phyloP scores from a whole-genome alignment of 2,113 vertebrate species.

The Elephantulus edwardii region DNA sequence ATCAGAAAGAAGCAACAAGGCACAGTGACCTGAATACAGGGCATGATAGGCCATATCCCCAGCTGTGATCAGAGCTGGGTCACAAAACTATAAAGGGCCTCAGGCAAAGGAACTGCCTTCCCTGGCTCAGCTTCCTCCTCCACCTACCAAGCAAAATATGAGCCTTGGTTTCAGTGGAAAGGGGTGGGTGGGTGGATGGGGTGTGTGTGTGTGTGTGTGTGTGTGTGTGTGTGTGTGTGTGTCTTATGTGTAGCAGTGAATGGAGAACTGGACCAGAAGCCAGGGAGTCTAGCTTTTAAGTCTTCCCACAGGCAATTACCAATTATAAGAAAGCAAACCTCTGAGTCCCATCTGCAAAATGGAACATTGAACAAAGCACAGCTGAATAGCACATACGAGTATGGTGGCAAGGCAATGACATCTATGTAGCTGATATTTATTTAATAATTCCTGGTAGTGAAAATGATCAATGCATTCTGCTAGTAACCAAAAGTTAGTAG shows the following conservation, averaged over 20 bases:
- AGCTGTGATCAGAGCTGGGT: neutral
- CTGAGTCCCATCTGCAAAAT: neutral
- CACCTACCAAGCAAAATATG: fast-evolving
- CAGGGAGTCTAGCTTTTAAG: neutral
- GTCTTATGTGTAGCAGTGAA: too few relatives aligned
- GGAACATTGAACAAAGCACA: neutral
- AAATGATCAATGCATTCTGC: neutral
- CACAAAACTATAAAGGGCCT: neutral
- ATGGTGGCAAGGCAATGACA: neutral
- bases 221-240: too few relatives aligned
- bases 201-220: too few relatives aligned
- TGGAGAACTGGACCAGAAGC: neutral
- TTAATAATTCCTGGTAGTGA: too few relatives aligned
- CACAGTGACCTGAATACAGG: neutral
- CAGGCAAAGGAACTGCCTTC: neutral
- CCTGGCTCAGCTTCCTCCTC: neutral
- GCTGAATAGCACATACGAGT: neutral
- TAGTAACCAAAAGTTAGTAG: neutral
- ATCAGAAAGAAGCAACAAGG: constrained; percentile 19
- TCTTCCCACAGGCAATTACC: neutral
- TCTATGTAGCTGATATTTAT: neutral
- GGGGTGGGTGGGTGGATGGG: neutral
- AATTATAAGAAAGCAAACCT: neutral
- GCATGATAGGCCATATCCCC: neutral
- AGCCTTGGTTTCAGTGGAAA: neutral